These are phyloP conservation scores for Drosophila ohnishii DNA, from an alignment of 1,140 invertebrate species.

Conservation along the genomic window DNA sequence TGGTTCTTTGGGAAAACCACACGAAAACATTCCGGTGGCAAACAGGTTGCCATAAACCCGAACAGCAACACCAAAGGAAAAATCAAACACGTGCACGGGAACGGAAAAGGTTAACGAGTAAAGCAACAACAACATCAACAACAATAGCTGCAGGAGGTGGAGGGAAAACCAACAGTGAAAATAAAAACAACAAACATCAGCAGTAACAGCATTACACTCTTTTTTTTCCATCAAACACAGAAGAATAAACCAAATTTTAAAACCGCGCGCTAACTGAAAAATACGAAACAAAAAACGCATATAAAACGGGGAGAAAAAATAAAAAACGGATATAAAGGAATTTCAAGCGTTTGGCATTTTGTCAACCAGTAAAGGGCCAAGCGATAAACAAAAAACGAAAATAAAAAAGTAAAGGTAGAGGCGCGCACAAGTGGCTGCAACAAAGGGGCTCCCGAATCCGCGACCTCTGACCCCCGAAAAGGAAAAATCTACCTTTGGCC, in stretches of 20 bases:
- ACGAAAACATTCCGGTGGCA: slow-evolving; percentile 62
- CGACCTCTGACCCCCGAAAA: slow-evolving; percentile 55
- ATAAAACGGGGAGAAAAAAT: slow-evolving; percentile 33
- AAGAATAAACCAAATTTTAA: slow-evolving; percentile 45
- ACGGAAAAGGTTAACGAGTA: slow-evolving; percentile 50
- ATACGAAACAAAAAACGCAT: slow-evolving; percentile 21
- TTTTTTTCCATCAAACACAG: slow-evolving; percentile 33
- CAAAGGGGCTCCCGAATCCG: slow-evolving; percentile 38
- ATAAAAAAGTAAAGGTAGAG: slow-evolving; percentile 26
- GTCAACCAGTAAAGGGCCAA: slow-evolving; percentile 75
- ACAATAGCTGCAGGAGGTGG: no score
- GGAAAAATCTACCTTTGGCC: slow-evolving; percentile 53
- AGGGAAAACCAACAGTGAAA: slow-evolving; percentile 23
- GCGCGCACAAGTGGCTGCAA: slow-evolving; percentile 71
- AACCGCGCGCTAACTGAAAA: slow-evolving; percentile 56
- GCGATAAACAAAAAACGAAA: slow-evolving; percentile 51
- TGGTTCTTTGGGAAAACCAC: slow-evolving; percentile 44
- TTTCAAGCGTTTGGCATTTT: slow-evolving; percentile 71
- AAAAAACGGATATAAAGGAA: slow-evolving; percentile 44
- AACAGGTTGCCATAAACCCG: slow-evolving; percentile 68
- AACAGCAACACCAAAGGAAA: slow-evolving; percentile 19
- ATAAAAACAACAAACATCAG: slow-evolving; percentile 29
- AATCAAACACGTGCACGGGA: slow-evolving; percentile 43
- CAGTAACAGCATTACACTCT: slow-evolving; percentile 32
- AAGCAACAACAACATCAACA: slow-evolving; percentile 10